These are phyloP conservation scores for Perca fluviatilis DNA, from an alignment of 2,113 vertebrate species.

Conservation along the genomic window DNA sequence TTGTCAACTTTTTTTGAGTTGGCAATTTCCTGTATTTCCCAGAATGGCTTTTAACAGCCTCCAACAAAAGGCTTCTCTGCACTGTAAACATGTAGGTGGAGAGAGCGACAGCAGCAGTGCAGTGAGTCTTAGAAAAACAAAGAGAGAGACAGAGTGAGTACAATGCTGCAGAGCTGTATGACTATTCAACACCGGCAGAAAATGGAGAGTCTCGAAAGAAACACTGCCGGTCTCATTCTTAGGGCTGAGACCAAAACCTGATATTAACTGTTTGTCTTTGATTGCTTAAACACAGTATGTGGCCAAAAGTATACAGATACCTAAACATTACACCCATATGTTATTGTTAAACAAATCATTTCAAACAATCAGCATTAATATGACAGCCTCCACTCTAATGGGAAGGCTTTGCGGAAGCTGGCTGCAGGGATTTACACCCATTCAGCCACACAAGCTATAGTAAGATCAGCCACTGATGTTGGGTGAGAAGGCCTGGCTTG, in stretches of 20 bases:
- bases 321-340: not conserved
- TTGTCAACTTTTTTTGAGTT: constrained; percentile 49
- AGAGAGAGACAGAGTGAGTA: constrained; percentile 20
- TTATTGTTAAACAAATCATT: not conserved
- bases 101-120: constrained; percentile 37
- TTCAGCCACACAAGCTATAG: not conserved
- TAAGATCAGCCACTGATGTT: not conserved
- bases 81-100: constrained; percentile 63
- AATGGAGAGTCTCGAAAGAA: constrained; percentile 3
- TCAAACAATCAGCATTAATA: not conserved
- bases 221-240: not conserved
- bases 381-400: not conserved
- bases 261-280: not conserved
- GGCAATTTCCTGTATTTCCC: constrained; percentile 54
- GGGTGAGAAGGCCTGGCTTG: not conserved
- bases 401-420: not conserved
- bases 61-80: constrained; percentile 44
- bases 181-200: constrained; percentile 17
- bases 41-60: constrained; percentile 63
- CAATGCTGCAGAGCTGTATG: not conserved
- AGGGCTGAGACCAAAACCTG: not conserved
- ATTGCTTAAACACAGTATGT: not conserved
- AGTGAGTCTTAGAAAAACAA: constrained; percentile 13
- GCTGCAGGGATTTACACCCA: not conserved
- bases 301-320: not conserved